Evolutionary conservation across 2,797 vertebrate genomes (phyloP), one percentile per base, ranked within the genome.

Genomic region (Coregonus suidteri): DNA sequence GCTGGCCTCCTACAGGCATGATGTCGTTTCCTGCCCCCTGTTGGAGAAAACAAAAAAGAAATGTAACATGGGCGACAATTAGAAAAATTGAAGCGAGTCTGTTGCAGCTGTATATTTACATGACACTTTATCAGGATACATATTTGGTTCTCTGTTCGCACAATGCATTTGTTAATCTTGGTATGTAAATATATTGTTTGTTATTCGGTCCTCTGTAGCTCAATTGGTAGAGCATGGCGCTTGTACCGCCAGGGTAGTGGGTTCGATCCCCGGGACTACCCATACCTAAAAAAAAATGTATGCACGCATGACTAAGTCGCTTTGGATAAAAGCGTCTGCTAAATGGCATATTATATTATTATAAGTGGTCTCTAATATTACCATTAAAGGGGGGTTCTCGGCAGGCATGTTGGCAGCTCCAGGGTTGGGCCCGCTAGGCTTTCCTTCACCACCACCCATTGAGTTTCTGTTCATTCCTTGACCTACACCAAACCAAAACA

Each of bases 401-500:
- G 95, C 87, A 71, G 96, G 91, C 93, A 98, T 94, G 84, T 93
- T 89, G 0, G 95, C 83, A 31, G 95, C 82, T 65, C 94, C 94
- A 53, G 94, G 20, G 9, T 64, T 91, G 25, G 96, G 87, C 74
- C 95, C 93, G 59, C n/a, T 64, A 0, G 93, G 87, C 76, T 89
- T 95, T 47, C 94, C 95, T 20, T 64, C 59, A 64, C 7, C n/a
- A 64, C 20, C 59, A 30, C 94, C 94, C 92, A 98, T 91, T 3
- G 95, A 92, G 79, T 95, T 95, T 90, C 97, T 97, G 93, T 97
- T 98, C 94, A 98, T 95, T 56, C 90, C 92, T 3, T 93, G 92
- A 75, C 89, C 89, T 78, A 81, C n/a, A 20, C 4, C 31, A 75
- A 56, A 4, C 13, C n/a, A 73, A 56, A 53, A 20, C 54, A 47